Evolutionary conservation across 2,888 invertebrate genomes (phyloP).

Genomic region (Athetis lepigone): DNA sequence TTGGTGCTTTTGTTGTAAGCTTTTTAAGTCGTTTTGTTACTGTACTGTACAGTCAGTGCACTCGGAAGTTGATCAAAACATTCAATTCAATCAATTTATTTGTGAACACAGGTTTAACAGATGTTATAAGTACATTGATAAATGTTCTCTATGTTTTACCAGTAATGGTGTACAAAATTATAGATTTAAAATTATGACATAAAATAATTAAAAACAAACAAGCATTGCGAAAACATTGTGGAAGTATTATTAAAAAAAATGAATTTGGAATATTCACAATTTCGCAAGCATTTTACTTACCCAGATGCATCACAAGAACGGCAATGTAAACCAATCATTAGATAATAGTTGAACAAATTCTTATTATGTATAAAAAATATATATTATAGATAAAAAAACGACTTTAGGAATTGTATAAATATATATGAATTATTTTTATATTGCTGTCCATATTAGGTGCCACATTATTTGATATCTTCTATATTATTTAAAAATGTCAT

Average conservation of each 20-base stretch:
- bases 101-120: no score
- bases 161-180: no score
- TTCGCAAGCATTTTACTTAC: neutral
- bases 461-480: slow-evolving; percentile 30
- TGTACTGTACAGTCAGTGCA: neutral
- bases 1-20: slow-evolving; percentile 4
- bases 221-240: no score
- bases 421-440: slow-evolving; percentile 8
- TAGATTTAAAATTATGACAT: no score
- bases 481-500: slow-evolving; percentile 2
- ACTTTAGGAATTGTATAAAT: slow-evolving; percentile 26
- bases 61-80: no score
- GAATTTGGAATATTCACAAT: no score
- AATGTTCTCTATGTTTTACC: no score
- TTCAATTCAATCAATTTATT: no score
- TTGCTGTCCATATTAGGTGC: slow-evolving; percentile 35
- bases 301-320: neutral
- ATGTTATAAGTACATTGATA: no score
- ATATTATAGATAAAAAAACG: slow-evolving; percentile 15
- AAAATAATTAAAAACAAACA: no score
- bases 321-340: slow-evolving; percentile 8
- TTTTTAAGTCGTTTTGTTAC: neutral
- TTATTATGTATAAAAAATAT: slow-evolving; percentile 30
- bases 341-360: slow-evolving; percentile 4
- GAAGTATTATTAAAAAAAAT: no score